Conservation (phyloP, 2,888 invertebrate genomes). For the Ormyrus nitidulus region DNA sequence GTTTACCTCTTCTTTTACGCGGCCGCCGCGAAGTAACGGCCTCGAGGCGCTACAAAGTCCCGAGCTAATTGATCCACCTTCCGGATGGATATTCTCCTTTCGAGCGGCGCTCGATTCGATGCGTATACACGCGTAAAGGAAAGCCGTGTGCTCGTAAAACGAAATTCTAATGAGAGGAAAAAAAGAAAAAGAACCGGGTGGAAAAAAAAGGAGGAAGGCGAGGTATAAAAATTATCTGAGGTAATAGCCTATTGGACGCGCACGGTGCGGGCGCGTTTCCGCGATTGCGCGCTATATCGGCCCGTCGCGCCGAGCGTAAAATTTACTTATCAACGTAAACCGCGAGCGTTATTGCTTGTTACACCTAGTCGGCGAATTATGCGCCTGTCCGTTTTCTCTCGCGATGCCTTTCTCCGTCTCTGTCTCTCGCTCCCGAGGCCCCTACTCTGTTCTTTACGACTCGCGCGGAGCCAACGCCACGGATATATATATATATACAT, state of each 20-base stretch:
- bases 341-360: constrained; percentile 42
- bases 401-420: constrained; percentile 17
- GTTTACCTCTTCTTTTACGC: constrained; percentile 48
- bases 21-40: constrained; percentile 38
- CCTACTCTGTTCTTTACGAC: too few species aligned
- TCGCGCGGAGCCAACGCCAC: neutral
- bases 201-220: too few species aligned
- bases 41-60: constrained; percentile 4
- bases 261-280: constrained; percentile 17
- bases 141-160: too few species aligned
- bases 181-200: too few species aligned
- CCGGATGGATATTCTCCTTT: too few species aligned
- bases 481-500: neutral
- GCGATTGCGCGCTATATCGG: constrained; percentile 1
- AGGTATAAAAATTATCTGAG: too few species aligned
- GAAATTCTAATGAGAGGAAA: too few species aligned
- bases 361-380: constrained; percentile 40
- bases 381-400: constrained; percentile 25
- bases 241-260: too few species aligned
- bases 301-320: constrained; percentile 23
- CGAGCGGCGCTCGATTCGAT: too few species aligned
- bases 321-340: constrained; percentile 43
- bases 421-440: neutral
- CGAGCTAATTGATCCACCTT: constrained; percentile 34
- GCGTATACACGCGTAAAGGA: too few species aligned